Base-by-base conservation (phyloP, 30 jellyfish, hydroid and myxozoan genomes). In the Haliclystus octoradiatus region DNA sequence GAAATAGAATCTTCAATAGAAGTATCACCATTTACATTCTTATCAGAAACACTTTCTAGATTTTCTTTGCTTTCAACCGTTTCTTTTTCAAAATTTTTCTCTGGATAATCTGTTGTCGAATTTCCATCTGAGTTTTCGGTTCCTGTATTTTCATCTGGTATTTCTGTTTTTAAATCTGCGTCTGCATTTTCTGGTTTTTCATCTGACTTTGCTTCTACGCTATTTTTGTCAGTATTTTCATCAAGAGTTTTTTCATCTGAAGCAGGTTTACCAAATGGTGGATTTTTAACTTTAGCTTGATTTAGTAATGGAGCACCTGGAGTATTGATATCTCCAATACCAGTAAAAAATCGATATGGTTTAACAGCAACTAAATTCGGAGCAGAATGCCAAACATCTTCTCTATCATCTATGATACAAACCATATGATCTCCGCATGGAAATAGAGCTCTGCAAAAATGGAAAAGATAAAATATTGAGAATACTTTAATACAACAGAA, bases 401-500 rank as follows among this genome's bases (percentile, higher is more conserved):
- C 95, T 4, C 99, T 78, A 71, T 92, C 99, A 76, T 92, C 99
- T 14, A 92, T 83, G 15, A 92, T 84, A 73, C 96, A 84, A 33
- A 92, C 99, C 96, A 92, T 83, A 75, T 92, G 96, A 63, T 83
- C 96, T 4, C 95, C 95, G 60, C 96, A 83, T 25, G 99, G 99
- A 69, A 92, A 92, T 70, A 92, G 47, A 46, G 96, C 85, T 33
- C 96, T 89, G 46, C 13, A 2, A 53, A 31, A 28, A 24, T n/a
- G n/a, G n/a, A n/a, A n/a, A n/a, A n/a, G n/a, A n/a, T n/a, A n/a
- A n/a, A n/a, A n/a, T n/a, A n/a, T n/a, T n/a, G n/a, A n/a, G n/a
- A n/a, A n/a, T n/a, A n/a, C n/a, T n/a, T n/a, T n/a, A n/a, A n/a
- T n/a, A n/a, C n/a, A n/a, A n/a, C n/a, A n/a, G n/a, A n/a, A n/a